Evolutionary conservation across 1,140 invertebrate species (phyloP), one percentile per base, ranked within the genome.

Genomic region (Augochlora pura): DNA sequence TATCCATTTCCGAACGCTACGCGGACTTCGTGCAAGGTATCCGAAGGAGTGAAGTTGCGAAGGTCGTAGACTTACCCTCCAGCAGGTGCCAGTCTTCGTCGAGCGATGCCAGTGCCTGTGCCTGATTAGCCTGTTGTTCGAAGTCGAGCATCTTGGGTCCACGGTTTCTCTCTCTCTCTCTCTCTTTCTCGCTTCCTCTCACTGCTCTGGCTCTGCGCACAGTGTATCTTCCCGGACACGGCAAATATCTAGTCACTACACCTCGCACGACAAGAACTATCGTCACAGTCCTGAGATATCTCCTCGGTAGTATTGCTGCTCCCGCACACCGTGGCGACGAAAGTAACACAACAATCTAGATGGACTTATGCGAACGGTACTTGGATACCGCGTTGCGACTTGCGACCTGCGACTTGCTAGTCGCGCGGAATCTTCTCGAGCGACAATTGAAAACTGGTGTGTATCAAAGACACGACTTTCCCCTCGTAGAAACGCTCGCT

Each of bases 21-120:
- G 54, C 32, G 68, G 57, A 3, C 23, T 21, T 21, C 9, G 10
- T 42, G 32, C 14, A 21, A 67, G 12, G 63, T 5, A 77, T 60
- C 71, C 64, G 42, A 46, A 80, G 69, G 78, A 79, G 72, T 64
- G 86, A 84, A 85, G 86, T 87, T 84, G 74, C 83, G 81, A 90
- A 90, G 85, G 88, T 89, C 88, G 82, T 89, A 72, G 65, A 67
- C 88, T 90, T 83, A 90, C 88, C 89, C 88, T 88, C 88, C 81
- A 90, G 88, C 87, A 90, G 87, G 85, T 90, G 89, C 88, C 89
- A 90, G 85, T 90, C 87, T 38, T 90, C 88, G 77, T 90, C 82
- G 69, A 88, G 87, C 67, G 88, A 90, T 74, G 88, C 88, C 84
- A 88, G 63, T 57, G 89, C 85, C 70, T 88, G 87, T 62, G 84